phyloP scores from a whole-genome alignment of 2,888 invertebrate species.

The Melipona bicolor region DNA sequence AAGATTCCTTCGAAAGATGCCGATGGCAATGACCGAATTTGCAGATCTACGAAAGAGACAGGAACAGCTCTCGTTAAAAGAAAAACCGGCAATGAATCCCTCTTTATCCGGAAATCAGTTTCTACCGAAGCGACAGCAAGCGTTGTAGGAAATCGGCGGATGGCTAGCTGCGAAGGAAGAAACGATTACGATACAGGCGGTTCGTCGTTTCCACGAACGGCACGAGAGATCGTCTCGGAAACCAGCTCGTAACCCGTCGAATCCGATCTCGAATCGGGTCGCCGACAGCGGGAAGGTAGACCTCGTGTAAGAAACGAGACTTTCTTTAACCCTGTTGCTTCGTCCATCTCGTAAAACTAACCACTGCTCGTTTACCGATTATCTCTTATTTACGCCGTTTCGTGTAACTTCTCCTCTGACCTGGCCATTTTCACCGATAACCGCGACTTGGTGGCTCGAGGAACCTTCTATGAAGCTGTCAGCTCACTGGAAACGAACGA shows the following conservation, averaged over 20 bases:
- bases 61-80: neutral
- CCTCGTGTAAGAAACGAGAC: conserved; percentile 11
- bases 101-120: conserved; percentile 33
- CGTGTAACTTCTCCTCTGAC: conserved; percentile 19
- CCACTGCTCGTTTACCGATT: conserved; percentile 53
- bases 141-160: neutral
- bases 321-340: neutral
- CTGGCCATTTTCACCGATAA: conserved; percentile 19
- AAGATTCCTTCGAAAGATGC: neutral
- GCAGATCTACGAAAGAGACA: neutral
- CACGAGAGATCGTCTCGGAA: conserved; percentile 13
- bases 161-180: neutral
- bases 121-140: too few species aligned
- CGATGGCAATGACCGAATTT: neutral
- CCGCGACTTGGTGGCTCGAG: conserved; percentile 5
- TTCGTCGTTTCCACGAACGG: conserved; percentile 34
- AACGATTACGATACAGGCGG: conserved; percentile 15
- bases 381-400: conserved; percentile 51
- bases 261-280: conserved; percentile 33
- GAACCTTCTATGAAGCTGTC: conserved; percentile 64
- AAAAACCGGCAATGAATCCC: conserved; percentile 20
- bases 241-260: conserved; percentile 15
- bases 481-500: conserved; percentile 36
- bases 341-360: conserved; percentile 39
- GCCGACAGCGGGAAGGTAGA: conserved; percentile 57